Conservation (phyloP, 2,888 invertebrate species). For the Furcula furcula region DNA sequence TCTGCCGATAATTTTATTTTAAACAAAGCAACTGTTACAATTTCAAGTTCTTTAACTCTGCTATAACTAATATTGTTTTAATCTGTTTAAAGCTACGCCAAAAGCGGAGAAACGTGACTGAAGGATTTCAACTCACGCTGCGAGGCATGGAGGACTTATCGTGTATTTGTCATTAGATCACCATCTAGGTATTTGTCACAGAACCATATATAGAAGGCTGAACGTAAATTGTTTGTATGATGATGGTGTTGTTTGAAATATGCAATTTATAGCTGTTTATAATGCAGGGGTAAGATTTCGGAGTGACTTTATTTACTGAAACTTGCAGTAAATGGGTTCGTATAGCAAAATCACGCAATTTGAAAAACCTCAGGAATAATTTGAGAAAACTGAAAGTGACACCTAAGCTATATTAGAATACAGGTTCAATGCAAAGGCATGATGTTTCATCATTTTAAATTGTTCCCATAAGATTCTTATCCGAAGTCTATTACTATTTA, state of each 20-base stretch:
- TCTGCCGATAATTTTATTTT: not conserved
- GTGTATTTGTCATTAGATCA: conserved; percentile 43
- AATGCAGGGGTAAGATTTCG: too few species aligned
- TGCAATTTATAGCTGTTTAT: too few species aligned
- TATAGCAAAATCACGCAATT: not conserved
- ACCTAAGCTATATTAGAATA: too few species aligned
- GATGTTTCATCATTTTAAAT: too few species aligned
- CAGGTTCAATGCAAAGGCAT: too few species aligned
- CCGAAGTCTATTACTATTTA: too few species aligned
- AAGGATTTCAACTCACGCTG: conserved; percentile 28
- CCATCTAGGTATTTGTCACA: conserved; percentile 38
- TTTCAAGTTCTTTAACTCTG: not conserved
- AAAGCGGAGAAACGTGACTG: conserved; percentile 24
- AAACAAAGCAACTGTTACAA: not conserved
- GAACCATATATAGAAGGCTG: conserved; percentile 29
- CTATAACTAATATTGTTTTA: conserved; percentile 2
- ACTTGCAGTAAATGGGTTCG: not conserved
- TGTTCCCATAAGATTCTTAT: too few species aligned
- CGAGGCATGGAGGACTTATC: conserved; percentile 18
- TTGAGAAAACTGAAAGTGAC: too few species aligned
- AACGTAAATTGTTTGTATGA: conserved; percentile 10
- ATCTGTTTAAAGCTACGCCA: conserved; percentile 7
- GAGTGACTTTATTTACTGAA: not conserved
- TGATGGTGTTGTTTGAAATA: too few species aligned
- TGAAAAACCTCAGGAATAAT: not conserved